Evolutionary conservation across 2,888 invertebrate genomes (phyloP), one percentile per base, ranked within the genome.

Genomic region (Lycaena phlaeas): DNA sequence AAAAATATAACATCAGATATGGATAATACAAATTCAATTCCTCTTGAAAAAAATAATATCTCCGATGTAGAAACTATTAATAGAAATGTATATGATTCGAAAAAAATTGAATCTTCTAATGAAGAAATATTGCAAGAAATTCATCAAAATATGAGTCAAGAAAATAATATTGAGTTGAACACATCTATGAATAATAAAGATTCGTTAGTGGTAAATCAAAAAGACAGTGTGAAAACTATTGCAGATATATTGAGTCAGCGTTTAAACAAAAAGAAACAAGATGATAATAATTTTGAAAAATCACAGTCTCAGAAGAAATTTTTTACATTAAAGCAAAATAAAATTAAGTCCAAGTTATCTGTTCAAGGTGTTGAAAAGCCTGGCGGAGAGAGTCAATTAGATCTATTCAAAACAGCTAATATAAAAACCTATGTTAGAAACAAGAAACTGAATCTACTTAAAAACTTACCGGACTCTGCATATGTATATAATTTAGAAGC

Each of bases 281-380:
- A 12, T 1, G 22, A 36, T 25, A 18, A 17, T 18, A 15, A 38
- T 17, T 11, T 17, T 4, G 27, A 27, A 18, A 9, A n/a, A 17
- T 28, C 1, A 9, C 11, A 17, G 18, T 11, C 27, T 17, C 10
- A n/a, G 18, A 5, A 15, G n/a, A 31, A 14, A 10, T 12, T 25
- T 25, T 26, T 14, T 25, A 14, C 30, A 30, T 25, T 12, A 2
- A 40, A 46, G 36, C 36, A 46, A 41, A 42, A 43, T 27, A 41
- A 42, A 17, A 54, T 46, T 18, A 61, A 61, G 47, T 66, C 70
- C 2, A 76, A 76, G 54, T 54, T 68, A 44, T 64, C 57, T 51
- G 63, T 67, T 42, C 72, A 75, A 54, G 75, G 74, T 27, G 72
- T 73, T 6, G 77, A 77, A 59, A 74, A 74, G 49, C 77, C 78